phyloP scores from a whole-genome alignment of 1,140 invertebrate species.

The Rhagoletis pomonella region DNA sequence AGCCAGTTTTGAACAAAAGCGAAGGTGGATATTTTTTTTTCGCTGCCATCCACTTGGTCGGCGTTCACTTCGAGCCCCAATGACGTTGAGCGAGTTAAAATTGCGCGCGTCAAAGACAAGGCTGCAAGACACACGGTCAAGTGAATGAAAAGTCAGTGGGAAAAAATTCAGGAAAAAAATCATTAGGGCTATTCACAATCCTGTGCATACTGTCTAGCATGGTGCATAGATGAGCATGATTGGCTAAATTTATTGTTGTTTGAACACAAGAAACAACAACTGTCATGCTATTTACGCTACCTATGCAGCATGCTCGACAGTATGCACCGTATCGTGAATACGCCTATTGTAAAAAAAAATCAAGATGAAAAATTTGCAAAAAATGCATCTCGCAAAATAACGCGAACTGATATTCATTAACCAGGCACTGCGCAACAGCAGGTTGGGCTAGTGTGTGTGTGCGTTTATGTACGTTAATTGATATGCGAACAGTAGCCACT shows the following conservation, averaged over 20 bases:
- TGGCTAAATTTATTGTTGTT: too few species aligned
- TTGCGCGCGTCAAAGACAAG: not conserved
- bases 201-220: too few species aligned
- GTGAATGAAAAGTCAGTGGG: slow-evolving; percentile 3
- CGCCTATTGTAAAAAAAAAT: slow-evolving; percentile 5
- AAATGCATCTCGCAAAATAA: not conserved
- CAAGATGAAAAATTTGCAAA: not conserved
- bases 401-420: not conserved
- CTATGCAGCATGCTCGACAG: too few species aligned
- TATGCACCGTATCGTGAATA: too few species aligned
- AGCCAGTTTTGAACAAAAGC: not conserved
- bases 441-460: not conserved
- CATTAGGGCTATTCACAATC: too few species aligned
- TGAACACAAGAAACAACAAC: too few species aligned
- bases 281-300: too few species aligned
- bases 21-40: not conserved
- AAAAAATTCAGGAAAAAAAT: not conserved
- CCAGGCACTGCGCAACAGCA: not conserved
- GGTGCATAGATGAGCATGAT: too few species aligned
- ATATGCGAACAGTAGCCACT: not conserved
- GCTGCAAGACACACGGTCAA: slow-evolving; percentile 21
- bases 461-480: not conserved
- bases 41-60: not conserved
- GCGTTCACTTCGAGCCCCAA: not conserved
- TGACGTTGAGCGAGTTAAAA: too few species aligned